Conservation (phyloP, 2,888 invertebrate genomes). For the Lottia gigantea region DNA sequence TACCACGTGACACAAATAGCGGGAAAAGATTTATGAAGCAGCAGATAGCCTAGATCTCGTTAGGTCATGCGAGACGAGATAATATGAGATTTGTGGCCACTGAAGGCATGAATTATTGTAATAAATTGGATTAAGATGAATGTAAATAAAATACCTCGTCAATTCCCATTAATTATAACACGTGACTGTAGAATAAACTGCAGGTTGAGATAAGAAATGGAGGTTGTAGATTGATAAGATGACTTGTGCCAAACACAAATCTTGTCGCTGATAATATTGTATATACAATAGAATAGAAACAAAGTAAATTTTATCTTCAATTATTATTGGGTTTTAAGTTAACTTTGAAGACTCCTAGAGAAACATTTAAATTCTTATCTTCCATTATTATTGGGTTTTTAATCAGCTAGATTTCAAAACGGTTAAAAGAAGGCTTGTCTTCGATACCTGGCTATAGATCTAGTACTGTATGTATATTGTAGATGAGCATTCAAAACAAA, state of each 20-base stretch:
- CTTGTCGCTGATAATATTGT: background rate
- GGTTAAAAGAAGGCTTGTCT: too few species aligned
- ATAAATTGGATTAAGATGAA: background rate
- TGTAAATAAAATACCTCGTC: background rate
- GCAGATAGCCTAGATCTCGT: background rate
- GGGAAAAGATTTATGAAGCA: background rate
- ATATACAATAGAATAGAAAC: background rate
- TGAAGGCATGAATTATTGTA: constrained; percentile 3
- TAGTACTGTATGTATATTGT: too few species aligned
- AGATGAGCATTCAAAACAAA: too few species aligned
- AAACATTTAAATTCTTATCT: too few species aligned
- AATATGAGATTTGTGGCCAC: background rate
- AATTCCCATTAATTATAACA: constrained; percentile 2
- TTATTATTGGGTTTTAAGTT: too few species aligned
- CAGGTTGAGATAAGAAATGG: constrained; percentile 1
- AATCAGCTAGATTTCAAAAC: too few species aligned
- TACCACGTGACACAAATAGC: background rate
- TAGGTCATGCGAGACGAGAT: constrained; percentile 7
- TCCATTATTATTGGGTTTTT: too few species aligned
- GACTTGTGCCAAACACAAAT: constrained; percentile 2
- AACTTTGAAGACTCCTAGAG: too few species aligned
- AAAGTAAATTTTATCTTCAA: too few species aligned
- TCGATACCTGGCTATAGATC: too few species aligned
- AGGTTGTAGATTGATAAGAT: constrained; percentile 5
- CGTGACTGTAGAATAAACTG: background rate